These are phyloP conservation scores for Cossypha polioptera DNA, from an alignment of 2,797 vertebrate genomes.

Conservation along the genomic window DNA sequence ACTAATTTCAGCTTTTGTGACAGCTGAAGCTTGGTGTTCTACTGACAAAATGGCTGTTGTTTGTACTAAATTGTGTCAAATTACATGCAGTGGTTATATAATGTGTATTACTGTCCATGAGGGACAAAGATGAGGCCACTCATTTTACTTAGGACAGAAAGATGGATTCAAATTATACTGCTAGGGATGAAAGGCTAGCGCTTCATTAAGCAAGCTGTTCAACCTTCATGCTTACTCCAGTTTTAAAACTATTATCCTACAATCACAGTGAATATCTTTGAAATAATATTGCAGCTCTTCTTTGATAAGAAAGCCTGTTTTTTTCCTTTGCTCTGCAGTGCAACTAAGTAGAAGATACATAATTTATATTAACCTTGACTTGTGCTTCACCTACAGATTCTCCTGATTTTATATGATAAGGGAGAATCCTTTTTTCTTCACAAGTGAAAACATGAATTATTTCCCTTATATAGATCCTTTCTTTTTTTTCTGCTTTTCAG, in stretches of 20 bases:
- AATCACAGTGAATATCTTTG: conserved; percentile 57
- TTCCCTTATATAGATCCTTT: neutral
- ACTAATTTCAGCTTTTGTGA: neutral
- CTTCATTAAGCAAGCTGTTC: conserved; percentile 54
- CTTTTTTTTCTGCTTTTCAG: neutral
- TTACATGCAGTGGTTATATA: neutral
- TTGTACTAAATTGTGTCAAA: conserved; percentile 2
- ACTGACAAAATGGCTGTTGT: neutral
- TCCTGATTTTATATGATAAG: conserved; percentile 48
- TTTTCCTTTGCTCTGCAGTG: conserved; percentile 21
- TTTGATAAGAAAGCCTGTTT: conserved; percentile 47
- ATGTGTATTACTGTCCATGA: neutral
- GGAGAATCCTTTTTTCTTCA: conserved; percentile 37
- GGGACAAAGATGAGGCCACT: conserved; percentile 32
- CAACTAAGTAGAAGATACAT: conserved; percentile 53
- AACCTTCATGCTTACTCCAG: conserved; percentile 35
- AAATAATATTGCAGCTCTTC: conserved; percentile 51
- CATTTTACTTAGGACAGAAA: conserved; percentile 37
- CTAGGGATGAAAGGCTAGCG: conserved; percentile 10
- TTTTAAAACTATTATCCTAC: conserved; percentile 51
- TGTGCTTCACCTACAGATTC: conserved; percentile 55
- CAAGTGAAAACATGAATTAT: conserved; percentile 39
- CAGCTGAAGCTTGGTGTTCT: neutral
- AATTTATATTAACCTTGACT: conserved; percentile 73
- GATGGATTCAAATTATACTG: conserved; percentile 42